Evolutionary conservation across 2,797 vertebrate genomes (phyloP), one percentile per base, ranked within the genome.

Genomic region (Knipowitschia caucasica): DNA sequence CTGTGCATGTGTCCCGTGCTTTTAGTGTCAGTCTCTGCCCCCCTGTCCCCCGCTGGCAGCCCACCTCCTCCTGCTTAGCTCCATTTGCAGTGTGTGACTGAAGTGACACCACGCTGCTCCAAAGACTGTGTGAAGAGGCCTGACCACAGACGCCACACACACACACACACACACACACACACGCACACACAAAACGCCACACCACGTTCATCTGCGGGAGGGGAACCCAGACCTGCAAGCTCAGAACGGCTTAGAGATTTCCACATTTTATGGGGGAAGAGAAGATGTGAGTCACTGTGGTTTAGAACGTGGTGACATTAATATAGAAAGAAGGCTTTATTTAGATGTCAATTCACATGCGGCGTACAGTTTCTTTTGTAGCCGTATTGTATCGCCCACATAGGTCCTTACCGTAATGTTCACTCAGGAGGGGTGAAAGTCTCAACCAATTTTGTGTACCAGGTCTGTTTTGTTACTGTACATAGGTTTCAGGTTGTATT

Each of bases 1-100:
- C 61, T 61, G 74, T 45, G n/a, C n/a, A n/a, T n/a, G 43, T 31
- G 39, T 50, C 63, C 38, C 25, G 30, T 64, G 42, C 18, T 60
- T 21, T 14, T 44, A 36, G 36, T 59, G 50, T 67, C 26, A 40
- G 57, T 40, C 21, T 24, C 5, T 24, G 27, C 11, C 9, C 9
- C 12, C 36, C 6, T 21, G 34, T 18, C 40, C 50, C 71, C 67
- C 8, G 36, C 52, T 62, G 55, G 31, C 54, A 58, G 52, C 47
- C 12, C 43, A 53, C 56, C 34, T 29, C 45, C 31, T 63, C 36
- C 27, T 53, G 30, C 56, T 68, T 53, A 63, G 52, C 34, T 69
- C 39, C 55, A 50, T 21, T 59, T 42, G 33, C 35, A 59, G 4
- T 36, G 66, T 68, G 61, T 29, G 51, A 50, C 5, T 6, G 50